Evolutionary conservation across 2,888 invertebrate genomes (phyloP).

Genomic region (Leptinotarsa haldemani): DNA sequence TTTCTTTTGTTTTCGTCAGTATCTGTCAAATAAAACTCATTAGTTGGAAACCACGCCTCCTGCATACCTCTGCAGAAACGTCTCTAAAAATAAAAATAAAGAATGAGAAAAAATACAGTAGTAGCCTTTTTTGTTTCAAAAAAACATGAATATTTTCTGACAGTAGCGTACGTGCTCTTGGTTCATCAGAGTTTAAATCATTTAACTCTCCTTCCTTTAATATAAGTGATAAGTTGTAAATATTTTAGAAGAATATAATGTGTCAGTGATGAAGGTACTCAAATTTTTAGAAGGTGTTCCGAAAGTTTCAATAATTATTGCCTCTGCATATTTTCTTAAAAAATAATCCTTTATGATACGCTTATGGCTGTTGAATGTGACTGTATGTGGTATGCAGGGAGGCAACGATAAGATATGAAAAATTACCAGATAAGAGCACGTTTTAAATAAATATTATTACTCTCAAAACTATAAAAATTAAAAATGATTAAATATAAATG

Average conservation of each 20-base stretch:
- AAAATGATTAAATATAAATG: conserved; percentile 18
- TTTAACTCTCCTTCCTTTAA: not conserved
- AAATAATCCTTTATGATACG: conserved; percentile 32
- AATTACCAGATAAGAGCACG: conserved; percentile 35
- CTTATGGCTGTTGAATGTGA: conserved; percentile 49
- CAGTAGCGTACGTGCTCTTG: conserved; percentile 47
- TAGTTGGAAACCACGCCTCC: conserved; percentile 42
- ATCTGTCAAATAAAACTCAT: conserved; percentile 31
- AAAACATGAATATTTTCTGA: conserved; percentile 51
- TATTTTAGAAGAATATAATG: not conserved
- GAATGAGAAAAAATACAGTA: conserved; percentile 45
- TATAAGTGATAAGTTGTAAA: not conserved
- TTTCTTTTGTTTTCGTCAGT: conserved; percentile 37
- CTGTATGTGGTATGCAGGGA: conserved; percentile 42
- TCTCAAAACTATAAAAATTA: conserved; percentile 7
- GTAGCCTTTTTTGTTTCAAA: conserved; percentile 48
- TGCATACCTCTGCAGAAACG: conserved; percentile 36
- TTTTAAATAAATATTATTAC: conserved; percentile 17
- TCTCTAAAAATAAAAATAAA: conserved; percentile 46
- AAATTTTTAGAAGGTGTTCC: no score
- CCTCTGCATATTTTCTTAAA: not conserved
- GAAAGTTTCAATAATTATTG: no score
- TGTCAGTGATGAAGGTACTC: no score
- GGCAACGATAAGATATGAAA: conserved; percentile 42
- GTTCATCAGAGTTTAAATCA: not conserved